These are phyloP conservation scores for Corydoras maculifer DNA, from an alignment of 2,113 vertebrate species.

Conservation along the genomic window DNA sequence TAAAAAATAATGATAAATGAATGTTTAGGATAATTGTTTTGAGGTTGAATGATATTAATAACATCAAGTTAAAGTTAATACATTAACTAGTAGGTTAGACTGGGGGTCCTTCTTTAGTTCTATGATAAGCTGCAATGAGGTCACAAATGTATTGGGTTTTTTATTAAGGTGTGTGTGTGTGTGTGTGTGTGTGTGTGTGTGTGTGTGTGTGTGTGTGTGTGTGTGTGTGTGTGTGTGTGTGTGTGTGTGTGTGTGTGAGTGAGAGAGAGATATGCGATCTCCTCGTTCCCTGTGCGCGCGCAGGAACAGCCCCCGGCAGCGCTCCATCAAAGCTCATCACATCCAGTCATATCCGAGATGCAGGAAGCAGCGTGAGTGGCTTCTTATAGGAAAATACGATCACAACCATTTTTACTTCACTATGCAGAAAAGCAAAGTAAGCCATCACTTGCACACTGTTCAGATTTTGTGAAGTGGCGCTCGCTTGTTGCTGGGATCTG, in stretches of 20 bases:
- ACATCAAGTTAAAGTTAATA: no score
- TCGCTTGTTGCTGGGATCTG: slow-evolving; percentile 19
- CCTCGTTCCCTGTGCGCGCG: slow-evolving; percentile 78
- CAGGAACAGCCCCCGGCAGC: slow-evolving; percentile 85
- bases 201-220: not conserved
- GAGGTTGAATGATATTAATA: no score
- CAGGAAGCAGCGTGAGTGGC: slow-evolving; percentile 52
- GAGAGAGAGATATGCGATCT: slow-evolving; percentile 60
- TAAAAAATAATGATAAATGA: no score
- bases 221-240: slow-evolving; percentile 13
- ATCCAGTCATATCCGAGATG: slow-evolving; percentile 91
- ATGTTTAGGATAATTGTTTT: no score
- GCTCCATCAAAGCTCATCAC: slow-evolving; percentile 93
- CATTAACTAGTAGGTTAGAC: no score
- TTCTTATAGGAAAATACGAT: slow-evolving; percentile 28
- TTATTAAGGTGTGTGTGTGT: no score
- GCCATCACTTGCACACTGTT: not conserved
- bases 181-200: no score
- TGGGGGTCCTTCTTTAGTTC: no score
- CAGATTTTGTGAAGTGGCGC: slow-evolving; percentile 1
- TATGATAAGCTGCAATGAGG: no score
- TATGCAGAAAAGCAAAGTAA: not conserved
- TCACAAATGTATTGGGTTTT: not conserved
- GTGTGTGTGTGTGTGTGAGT: slow-evolving; percentile 5
- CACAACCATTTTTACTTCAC: slow-evolving; percentile 5